A percentile compares a stretch with the other conserved stretches of the same genome.
Evolutionary conservation across 2,113 vertebrate species (phyloP).

Genomic region (Dicerorhinus sumatrensis): DNA sequence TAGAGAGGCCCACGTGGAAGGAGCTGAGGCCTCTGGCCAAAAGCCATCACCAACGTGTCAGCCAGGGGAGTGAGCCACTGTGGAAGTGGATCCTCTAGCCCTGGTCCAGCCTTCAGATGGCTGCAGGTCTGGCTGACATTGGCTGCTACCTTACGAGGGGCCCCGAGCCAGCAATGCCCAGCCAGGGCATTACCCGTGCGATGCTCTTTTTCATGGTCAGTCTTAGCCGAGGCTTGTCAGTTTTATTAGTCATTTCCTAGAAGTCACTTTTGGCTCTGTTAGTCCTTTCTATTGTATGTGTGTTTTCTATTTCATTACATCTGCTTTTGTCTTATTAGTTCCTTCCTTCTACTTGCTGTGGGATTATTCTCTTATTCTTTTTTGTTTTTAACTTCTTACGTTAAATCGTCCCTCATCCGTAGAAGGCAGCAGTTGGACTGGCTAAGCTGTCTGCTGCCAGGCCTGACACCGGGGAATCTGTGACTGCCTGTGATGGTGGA

Average conservation of each 20-base stretch:
- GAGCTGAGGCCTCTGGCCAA: not conserved
- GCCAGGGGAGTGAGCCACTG: not conserved
- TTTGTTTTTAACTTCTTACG: not conserved
- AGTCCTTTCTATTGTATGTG: not conserved
- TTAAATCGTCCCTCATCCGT: not conserved
- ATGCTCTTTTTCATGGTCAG: not conserved
- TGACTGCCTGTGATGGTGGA: not conserved
- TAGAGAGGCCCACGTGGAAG: fast-evolving
- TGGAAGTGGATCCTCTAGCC: not conserved
- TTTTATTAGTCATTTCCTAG: not conserved
- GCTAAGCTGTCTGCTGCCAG: not conserved
- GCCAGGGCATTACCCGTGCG: too few species aligned
- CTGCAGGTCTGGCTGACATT: fast-evolving
- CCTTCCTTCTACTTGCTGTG: slow-evolving; percentile 3
- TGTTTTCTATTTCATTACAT: not conserved
- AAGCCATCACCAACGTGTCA: not conserved
- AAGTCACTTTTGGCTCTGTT: not conserved
- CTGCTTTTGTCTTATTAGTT: not conserved
- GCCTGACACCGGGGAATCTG: too few species aligned
- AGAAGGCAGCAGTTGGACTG: not conserved
- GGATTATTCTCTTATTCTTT: not conserved
- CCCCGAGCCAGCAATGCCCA: not conserved
- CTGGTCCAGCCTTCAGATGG: too few species aligned
- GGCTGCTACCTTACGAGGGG: not conserved
- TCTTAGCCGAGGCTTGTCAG: not conserved